Base-by-base conservation (phyloP, 2,797 vertebrate species). In the Graptemys geographica region DNA sequence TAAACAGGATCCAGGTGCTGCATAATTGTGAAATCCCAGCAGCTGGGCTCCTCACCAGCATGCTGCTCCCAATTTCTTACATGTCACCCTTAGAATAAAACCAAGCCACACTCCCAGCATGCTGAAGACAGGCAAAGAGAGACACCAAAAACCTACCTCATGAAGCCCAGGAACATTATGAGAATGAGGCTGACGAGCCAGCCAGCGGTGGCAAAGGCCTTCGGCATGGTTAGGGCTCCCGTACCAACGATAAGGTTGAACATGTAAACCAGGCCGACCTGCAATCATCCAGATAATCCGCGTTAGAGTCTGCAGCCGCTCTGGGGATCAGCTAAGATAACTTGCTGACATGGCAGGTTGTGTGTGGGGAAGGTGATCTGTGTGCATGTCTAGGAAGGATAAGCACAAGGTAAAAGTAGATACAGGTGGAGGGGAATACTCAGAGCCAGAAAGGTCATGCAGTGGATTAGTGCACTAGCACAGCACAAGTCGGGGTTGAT, bases 161-260 rank as follows among this genome's bases (percentile, higher is more conserved):
- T 99, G 84, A 99, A 99, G 5, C 98, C 99, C 95, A 99, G 97
- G 95, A 99, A 99, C 86, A 98, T 95, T 83, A 99, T 98, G 87
- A 99, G 99, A 1, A 99, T 5, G 2, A 99, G 97, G 97, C 99
- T 99, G 97, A 99, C 98, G 1, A 98, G 99, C 99, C 99, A 99
- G 8, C 99, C 99, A 0, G 99, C 99, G 0, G 98, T 94, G 2
- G 99, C 99, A 47, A 99, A 99, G 95, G 99, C 99, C 98, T 98
- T 99, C 27, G 99, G 99, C 99, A 99, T 99, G 82, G 99, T 99
- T 92, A 99, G 98, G 0, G 99, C 99, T 33, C 99, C 99, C 0
- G 99, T 99, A 47, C 99, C 99, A 0, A 99, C 99, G 0, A 99
- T 99, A 95, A 99, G 98, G 95, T 99, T 99, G 96, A 99, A 99